Conservation (phyloP, 1,140 invertebrate genomes). For the Drosophila sechellia region DNA sequence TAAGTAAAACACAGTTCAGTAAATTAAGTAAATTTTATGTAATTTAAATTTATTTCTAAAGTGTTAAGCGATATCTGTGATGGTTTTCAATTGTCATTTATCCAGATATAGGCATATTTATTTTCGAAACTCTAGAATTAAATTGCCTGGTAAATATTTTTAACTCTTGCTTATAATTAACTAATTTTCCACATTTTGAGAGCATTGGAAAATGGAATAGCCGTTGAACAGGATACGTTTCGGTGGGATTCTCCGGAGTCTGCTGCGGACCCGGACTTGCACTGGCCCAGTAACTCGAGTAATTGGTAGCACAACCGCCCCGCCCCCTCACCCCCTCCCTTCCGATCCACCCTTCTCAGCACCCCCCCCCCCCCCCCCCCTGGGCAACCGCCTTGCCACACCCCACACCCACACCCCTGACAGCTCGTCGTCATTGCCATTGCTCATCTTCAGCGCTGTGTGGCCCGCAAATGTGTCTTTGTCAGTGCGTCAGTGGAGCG, state of each 20-base stretch:
- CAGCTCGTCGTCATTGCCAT: slow-evolving; percentile 32
- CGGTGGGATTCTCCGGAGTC: slow-evolving; percentile 49
- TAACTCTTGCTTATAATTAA: too few relatives aligned
- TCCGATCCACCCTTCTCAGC: not conserved
- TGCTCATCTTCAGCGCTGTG: slow-evolving; percentile 43
- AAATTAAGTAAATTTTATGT: too few relatives aligned
- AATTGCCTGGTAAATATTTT: too few relatives aligned
- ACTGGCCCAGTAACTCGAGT: slow-evolving; percentile 71
- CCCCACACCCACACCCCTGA: slow-evolving; percentile 10
- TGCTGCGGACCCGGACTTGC: slow-evolving; percentile 22
- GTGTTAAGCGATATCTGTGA: too few relatives aligned
- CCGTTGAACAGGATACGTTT: slow-evolving; percentile 56
- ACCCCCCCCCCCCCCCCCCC: not conserved
- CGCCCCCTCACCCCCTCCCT: too few relatives aligned
- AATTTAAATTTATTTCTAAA: too few relatives aligned
- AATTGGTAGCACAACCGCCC: slow-evolving; percentile 56
- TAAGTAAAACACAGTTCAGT: too few relatives aligned
- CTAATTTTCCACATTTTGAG: not conserved
- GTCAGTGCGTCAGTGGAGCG: slow-evolving; percentile 75
- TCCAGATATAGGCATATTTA: too few relatives aligned
- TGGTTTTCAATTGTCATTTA: too few relatives aligned
- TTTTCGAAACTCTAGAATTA: too few relatives aligned
- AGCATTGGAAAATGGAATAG: slow-evolving; percentile 8
- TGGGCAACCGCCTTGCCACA: too few relatives aligned
- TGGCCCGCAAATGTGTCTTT: slow-evolving; percentile 70